These are phyloP conservation scores for Gymnosoma rotundatum DNA, from an alignment of 2,888 invertebrate species.

Conservation along the genomic window DNA sequence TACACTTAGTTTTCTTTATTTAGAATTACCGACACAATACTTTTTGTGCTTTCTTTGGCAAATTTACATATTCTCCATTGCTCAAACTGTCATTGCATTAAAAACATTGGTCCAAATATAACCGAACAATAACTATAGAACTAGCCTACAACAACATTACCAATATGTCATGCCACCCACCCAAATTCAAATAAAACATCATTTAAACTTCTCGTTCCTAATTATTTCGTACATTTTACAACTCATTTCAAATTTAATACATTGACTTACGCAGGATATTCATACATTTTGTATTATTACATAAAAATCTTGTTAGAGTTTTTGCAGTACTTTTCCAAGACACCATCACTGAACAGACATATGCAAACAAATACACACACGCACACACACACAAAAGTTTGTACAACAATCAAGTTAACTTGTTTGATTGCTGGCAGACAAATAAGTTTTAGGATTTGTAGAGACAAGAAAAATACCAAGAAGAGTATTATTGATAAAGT, in stretches of 20 bases:
- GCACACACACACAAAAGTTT: conserved; percentile 30
- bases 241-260: conserved; percentile 70
- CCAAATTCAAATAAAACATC: conserved; percentile 42
- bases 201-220: background rate
- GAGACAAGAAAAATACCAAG: conserved; percentile 60
- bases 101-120: conserved; percentile 21
- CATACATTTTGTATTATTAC: conserved; percentile 70
- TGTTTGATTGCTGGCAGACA: background rate
- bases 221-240: conserved; percentile 48
- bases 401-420: background rate
- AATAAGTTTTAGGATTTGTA: conserved; percentile 54
- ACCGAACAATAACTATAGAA: conserved; percentile 14
- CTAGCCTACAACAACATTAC: conserved; percentile 35
- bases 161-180: conserved; percentile 26
- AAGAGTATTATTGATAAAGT: conserved; percentile 5
- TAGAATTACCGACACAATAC: conserved; percentile 70
- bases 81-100: conserved; percentile 53
- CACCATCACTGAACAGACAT: conserved; percentile 9
- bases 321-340: conserved; percentile 56
- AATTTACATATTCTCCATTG: conserved; percentile 66
- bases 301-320: conserved; percentile 67
- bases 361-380: conserved; percentile 18
- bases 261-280: conserved; percentile 71
- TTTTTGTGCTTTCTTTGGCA: conserved; percentile 40
- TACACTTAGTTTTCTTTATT: conserved; percentile 71